Base-by-base conservation (phyloP, 1,140 invertebrate genomes). In the Micrasema minimum region DNA sequence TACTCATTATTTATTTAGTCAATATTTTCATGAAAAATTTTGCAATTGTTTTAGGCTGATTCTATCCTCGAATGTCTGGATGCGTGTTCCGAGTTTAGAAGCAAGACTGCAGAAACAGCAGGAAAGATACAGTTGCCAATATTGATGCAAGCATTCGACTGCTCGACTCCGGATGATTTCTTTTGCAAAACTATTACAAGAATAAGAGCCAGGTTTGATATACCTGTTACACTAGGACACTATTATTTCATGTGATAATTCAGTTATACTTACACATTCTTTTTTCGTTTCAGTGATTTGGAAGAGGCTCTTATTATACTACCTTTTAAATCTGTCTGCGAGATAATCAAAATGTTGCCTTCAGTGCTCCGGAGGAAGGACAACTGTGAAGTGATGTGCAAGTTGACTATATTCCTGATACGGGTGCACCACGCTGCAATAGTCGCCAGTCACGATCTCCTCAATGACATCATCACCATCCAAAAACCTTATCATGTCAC, bases 281-380 rank as follows among this genome's bases (percentile, higher is more conserved):
- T 10, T 68, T 66, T 76, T 71, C 62, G 76, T 85, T 86, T 16
- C 78, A 95, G 95, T 80, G 95, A 98, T 79, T 82, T 99, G 45
- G 95, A 98, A 81, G 94, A 97, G 83, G 88, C 94, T 0, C 82
- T 99, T 2, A 78, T 98, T 0, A 82, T 97, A 7, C 81, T 99
- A 22, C 94, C 96, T 16, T 96, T 96, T 78, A 87, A 89, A 22
- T 87, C 89, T 61, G 93, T 96, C 0, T 90, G 90, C 75, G 89
- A 95, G 50, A 85, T 99, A 53, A 84, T 99, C 0, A 81, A 90
- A 68, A 83, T 90, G 72, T 78, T 98, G 43, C 88, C 91, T 0
- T 79, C 81, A 1, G 80, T 96, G 22, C 82, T 95, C 0, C 82
- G 87, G 18, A 84, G 88, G 72, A 87, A 86, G 23, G 87, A 91